A percentile compares a stretch with the other conserved stretches of the same genome.
Conservation (phyloP, 2,888 invertebrate genomes). For the Eilema depressum region DNA sequence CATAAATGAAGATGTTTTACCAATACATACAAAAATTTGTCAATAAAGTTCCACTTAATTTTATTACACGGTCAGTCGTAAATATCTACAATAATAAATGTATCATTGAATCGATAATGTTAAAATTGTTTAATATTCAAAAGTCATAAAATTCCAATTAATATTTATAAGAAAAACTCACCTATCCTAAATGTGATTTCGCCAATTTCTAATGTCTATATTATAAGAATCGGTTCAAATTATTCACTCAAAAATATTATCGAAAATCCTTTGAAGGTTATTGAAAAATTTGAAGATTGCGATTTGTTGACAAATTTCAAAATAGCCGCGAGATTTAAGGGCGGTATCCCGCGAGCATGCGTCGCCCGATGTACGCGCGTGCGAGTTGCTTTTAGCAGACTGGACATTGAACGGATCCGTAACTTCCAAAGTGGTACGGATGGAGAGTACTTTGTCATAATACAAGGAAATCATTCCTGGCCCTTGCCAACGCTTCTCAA, state of each 20-base stretch:
- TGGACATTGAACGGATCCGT: constrained; percentile 74
- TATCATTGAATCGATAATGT: constrained; percentile 27
- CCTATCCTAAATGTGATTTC: constrained; percentile 33
- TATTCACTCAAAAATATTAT: constrained; percentile 30
- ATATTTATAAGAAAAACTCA: constrained; percentile 42
- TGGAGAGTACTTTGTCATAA: constrained; percentile 58
- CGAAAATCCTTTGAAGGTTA: neutral
- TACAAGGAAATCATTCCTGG: constrained; percentile 57
- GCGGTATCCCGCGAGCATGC: constrained; percentile 58
- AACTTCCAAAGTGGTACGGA: constrained; percentile 64
- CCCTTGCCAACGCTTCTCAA: constrained; percentile 46
- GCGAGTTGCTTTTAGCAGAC: constrained; percentile 77
- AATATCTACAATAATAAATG: constrained; percentile 29
- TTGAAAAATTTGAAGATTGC: neutral
- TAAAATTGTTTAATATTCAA: constrained; percentile 25
- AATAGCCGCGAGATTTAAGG: constrained; percentile 56
- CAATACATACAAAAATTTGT: constrained; percentile 13
- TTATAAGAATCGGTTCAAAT: constrained; percentile 21
- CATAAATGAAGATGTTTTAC: constrained; percentile 20
- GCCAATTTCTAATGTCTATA: constrained; percentile 30
- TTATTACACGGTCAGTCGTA: constrained; percentile 30
- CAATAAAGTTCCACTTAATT: constrained; percentile 27
- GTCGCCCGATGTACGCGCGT: constrained; percentile 67
- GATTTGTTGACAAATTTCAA: constrained; percentile 28
- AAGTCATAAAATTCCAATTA: constrained; percentile 37